Evolutionary conservation across 2,888 invertebrate species (phyloP).

Genomic region (Coremacera marginata): DNA sequence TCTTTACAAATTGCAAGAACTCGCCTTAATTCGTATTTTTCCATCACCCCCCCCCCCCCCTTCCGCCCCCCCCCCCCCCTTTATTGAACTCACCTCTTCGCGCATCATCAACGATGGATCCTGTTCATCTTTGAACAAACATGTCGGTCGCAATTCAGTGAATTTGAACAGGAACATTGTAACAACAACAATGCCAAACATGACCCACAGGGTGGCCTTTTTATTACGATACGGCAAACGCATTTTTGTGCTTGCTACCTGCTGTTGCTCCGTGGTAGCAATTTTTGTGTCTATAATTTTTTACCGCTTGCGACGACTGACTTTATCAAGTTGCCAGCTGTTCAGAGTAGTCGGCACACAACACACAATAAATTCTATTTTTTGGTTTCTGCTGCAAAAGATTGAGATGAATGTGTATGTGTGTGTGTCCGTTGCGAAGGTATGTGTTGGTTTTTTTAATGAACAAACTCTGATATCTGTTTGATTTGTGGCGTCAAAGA

Average conservation of each 20-base stretch:
- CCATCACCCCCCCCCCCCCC: no score
- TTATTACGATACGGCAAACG: constrained; percentile 68
- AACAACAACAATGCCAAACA: constrained; percentile 66
- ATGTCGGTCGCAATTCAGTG: constrained; percentile 67
- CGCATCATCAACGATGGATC: constrained; percentile 63
- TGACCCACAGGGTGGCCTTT: constrained; percentile 67
- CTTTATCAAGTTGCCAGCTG: no score
- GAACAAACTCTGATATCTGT: no score
- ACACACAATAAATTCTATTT: no score
- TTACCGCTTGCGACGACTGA: no score
- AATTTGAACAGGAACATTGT: constrained; percentile 69
- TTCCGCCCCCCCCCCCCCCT: neutral
- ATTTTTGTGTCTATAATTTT: neutral
- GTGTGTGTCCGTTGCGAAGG: no score
- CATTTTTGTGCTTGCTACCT: constrained; percentile 56
- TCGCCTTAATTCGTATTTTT: no score
- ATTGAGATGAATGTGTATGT: no score
- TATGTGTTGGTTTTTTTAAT: no score
- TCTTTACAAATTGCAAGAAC: no score
- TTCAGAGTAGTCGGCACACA: neutral
- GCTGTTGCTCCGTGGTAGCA: neutral
- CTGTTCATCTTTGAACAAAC: constrained; percentile 66
- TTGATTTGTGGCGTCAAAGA: no score
- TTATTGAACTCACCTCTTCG: constrained; percentile 63
- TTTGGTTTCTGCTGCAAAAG: no score